A percentile compares a stretch with the other conserved stretches of the same genome.
Evolutionary conservation across 2,888 invertebrate species (phyloP).

Genomic region (Caenorhabditis doughertyi): DNA sequence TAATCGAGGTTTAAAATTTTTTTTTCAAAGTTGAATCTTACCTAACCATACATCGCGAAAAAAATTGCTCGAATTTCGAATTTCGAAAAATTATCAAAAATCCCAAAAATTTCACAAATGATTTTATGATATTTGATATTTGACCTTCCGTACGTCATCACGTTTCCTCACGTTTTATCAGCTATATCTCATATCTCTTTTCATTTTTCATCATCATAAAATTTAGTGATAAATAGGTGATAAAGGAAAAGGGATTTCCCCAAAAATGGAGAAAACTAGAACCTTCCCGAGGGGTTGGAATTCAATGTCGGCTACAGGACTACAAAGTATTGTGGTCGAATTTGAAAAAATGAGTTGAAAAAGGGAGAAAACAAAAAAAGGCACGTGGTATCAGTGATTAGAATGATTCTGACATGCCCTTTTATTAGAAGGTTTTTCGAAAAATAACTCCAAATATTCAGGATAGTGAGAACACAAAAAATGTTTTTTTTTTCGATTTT

Average conservation of each 20-base stretch:
- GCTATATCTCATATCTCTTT: slow-evolving; percentile 6
- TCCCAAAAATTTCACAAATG: not conserved
- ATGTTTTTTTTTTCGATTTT: no score
- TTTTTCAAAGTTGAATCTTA: not conserved
- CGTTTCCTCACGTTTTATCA: not conserved
- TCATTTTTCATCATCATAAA: not conserved
- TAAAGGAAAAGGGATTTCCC: not conserved
- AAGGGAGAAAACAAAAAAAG: no score
- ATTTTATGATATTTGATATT: slow-evolving; percentile 12
- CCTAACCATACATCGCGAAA: no score
- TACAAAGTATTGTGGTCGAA: not conserved
- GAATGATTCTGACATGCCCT: no score
- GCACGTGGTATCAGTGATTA: no score
- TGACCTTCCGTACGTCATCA: slow-evolving; percentile 1
- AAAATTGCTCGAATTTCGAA: not conserved
- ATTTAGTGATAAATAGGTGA: not conserved
- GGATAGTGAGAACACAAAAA: no score
- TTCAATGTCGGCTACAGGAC: not conserved
- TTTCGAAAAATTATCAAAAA: no score
- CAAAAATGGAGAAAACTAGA: not conserved
- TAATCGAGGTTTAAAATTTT: no score
- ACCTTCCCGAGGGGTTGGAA: not conserved
- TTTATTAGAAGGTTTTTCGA: no score
- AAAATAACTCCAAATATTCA: no score
- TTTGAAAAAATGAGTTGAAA: no score